Base-by-base conservation (phyloP, 2,888 invertebrate genomes). In the Cheilosia soror region DNA sequence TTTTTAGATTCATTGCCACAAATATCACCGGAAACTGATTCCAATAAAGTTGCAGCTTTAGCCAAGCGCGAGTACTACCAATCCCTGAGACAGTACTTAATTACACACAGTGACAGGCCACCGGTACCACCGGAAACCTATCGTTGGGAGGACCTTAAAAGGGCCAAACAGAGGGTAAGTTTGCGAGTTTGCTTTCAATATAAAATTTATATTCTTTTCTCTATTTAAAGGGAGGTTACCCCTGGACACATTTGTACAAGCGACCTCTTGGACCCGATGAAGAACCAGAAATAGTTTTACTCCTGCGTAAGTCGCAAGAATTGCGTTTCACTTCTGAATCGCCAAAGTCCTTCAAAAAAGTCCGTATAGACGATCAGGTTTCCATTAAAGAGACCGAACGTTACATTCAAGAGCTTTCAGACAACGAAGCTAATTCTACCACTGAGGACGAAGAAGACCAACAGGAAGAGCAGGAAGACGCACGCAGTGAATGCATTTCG, bases 231-330 rank as follows among this genome's bases (percentile, higher is more conserved):
- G 96, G 96, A 87, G 95, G 95, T 57, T 96, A 96, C 90, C 96
- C 96, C 88, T 96, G 96, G 96, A 96, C 96, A 13, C 95, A 96
- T 91, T 92, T 96, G 31, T 93, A 95, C 89, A 96, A 96, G 91
- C 94, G 93, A 29, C 94, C 95, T 0, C 91, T 95, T 27, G 92
- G 92, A 40, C 90, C 91, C 4, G 90, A 92, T 87, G 93, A 93
- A 78, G 90, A 93, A 77, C 92, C 93, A 20, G 92, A 92, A 87
- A 90, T 92, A 80, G 90, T 92, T 13, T 88, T 92, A 60, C 89
- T 92, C 37, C 87, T 92, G 55, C 90, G 92, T 33, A 91, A 91
- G 82, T 91, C 91, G 6, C 92, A 92, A 76, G 92, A 92, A 79
- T 87, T 92, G 72, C 90, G 90, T 15, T 90, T 91, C 62, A 87